Evolutionary conservation across 2,113 vertebrate species (phyloP), one percentile per base, ranked within the genome.

Genomic region (Prietella phreatophila): DNA sequence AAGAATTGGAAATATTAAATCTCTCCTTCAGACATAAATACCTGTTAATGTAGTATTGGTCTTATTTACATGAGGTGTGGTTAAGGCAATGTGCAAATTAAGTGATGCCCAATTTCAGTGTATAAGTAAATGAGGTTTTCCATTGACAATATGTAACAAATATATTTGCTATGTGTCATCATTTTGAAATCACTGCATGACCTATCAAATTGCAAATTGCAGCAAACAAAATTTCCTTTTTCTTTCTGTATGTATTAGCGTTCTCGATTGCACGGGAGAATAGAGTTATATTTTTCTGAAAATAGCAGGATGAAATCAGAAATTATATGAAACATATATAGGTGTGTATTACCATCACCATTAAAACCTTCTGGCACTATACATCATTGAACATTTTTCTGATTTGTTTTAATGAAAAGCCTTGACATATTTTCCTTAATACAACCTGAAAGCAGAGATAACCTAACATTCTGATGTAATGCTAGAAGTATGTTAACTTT

Each of bases 401-500:
- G 30, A 20, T 73, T 73, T 73, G 15, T 39, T 73, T 73, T 36
- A 56, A 56, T 56, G 55, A 56, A 56, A 56, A 56, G 55, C 14
- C 55, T 5, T 19, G 14, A 56, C 4, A 56, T 56, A 56, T 56
- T 56, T 56, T 56, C 55, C 15, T 56, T 17, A 56, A 17, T 65
- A 83, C 15, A 87, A 58, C 63, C 58, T 73, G 50, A 36, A 39
- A 42, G 58, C 20, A 80, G 71, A 85, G 39, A 75, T 89, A 58
- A 84, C 85, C 61, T n/a, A 86, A 67, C 13, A 82, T 33, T 11
- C 25, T 63, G 36, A 82, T 65, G 63, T 25, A 75, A 50, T 30
- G 63, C 19, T 82, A 8, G 84, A 61, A 67, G 80, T n/a, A 83
- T 86, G 86, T 61, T 86, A 8, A 67, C 22, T 80, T 50, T 67